Conservation (phyloP, 2,113 vertebrate species). For the Brachyhypopomus gauderio region DNA sequence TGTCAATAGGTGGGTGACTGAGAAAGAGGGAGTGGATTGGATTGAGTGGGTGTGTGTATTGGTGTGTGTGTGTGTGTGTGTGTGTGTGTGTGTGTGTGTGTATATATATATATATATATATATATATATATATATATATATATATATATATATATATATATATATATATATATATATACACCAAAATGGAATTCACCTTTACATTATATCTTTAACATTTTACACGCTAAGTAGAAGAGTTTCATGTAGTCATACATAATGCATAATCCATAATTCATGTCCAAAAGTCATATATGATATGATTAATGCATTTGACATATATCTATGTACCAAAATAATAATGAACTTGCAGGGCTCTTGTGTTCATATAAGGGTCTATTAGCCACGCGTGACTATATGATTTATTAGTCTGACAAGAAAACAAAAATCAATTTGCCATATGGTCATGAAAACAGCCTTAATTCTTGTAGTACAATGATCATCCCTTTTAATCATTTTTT, state of each 20-base stretch:
- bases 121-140: neutral
- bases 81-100: no score
- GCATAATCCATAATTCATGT: no score
- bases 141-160: neutral
- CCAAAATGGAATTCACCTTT: no score
- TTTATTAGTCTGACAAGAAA: neutral
- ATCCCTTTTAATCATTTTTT: slow-evolving; percentile 60
- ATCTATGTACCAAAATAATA: no score
- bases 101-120: neutral
- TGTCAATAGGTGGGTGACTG: no score
- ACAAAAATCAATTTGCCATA: neutral
- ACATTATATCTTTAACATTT: no score
- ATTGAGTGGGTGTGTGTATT: neutral
- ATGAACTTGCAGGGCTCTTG: neutral
- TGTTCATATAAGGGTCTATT: neutral
- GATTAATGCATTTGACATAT: no score
- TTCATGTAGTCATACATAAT: no score
- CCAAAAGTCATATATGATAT: no score
- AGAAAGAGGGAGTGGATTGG: no score
- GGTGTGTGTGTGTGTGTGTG: neutral
- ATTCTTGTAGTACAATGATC: slow-evolving; percentile 48
- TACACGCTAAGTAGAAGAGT: no score
- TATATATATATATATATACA: neutral
- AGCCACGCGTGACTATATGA: neutral
- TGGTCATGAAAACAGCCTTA: slow-evolving; percentile 10